These are phyloP conservation scores for Halesus radiatus DNA, from an alignment of 1,140 invertebrate species.

Conservation along the genomic window DNA sequence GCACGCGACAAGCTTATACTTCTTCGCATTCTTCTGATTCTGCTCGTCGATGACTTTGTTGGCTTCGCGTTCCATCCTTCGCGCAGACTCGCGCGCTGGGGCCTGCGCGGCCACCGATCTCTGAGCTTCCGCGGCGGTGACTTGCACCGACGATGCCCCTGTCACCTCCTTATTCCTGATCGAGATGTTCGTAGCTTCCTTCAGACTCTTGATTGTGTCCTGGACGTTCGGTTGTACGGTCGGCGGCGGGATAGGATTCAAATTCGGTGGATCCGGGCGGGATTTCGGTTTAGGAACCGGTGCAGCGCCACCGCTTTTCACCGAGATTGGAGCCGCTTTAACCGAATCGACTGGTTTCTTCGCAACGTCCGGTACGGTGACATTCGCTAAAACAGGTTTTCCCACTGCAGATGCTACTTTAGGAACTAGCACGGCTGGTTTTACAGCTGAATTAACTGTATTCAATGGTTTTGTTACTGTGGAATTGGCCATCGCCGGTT, in stretches of 20 bases:
- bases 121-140: neutral
- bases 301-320: no score
- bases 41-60: conserved; percentile 4
- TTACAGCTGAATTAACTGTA: no score
- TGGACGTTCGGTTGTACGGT: neutral
- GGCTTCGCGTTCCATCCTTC: neutral
- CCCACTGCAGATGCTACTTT: neutral
- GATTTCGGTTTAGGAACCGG: neutral
- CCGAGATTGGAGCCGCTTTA: neutral
- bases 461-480: no score
- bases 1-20: conserved; percentile 22
- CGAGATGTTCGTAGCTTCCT: neutral
- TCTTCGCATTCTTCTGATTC: conserved; percentile 22
- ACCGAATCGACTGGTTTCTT: neutral
- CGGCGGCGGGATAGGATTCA: neutral
- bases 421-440: neutral
- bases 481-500: no score
- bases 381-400: neutral
- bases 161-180: conserved; percentile 8
- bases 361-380: neutral
- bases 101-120: neutral
- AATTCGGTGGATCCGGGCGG: neutral
- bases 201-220: conserved; percentile 15
- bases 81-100: neutral
- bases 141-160: neutral